Conservation (phyloP, 2,113 vertebrate species). For the Dinomys branickii region DNA sequence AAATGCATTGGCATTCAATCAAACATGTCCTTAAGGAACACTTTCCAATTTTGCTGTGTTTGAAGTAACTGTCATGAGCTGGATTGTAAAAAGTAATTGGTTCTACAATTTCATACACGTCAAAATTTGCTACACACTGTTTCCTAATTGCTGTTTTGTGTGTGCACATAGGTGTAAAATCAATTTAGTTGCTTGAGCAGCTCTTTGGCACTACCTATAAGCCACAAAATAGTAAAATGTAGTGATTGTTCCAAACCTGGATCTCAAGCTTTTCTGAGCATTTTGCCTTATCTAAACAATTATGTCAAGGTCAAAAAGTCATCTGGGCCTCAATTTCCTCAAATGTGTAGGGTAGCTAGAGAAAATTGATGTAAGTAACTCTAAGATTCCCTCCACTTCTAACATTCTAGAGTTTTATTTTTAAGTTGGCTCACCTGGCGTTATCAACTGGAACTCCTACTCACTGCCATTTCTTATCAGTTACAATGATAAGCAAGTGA, state of each 20-base stretch:
- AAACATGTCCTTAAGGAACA: conserved; percentile 45
- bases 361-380: neutral
- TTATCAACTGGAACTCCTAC: neutral
- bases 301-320: neutral
- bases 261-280: neutral
- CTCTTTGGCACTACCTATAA: conserved; percentile 68
- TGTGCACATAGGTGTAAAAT: conserved; percentile 83
- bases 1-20: conserved; percentile 49
- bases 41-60: conserved; percentile 63
- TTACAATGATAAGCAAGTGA: neutral
- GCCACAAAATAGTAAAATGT: conserved; percentile 63
- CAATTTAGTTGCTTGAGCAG: conserved; percentile 75
- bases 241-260: conserved; percentile 44
- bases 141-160: conserved; percentile 83
- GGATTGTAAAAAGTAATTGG: conserved; percentile 79
- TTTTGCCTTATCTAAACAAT: conserved; percentile 7
- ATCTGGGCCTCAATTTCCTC: neutral
- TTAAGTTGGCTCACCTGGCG: neutral
- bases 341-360: neutral
- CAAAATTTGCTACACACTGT: conserved; percentile 74
- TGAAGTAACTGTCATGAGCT: conserved; percentile 68
- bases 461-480: neutral
- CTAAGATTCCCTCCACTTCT: neutral
- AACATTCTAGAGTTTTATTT: neutral
- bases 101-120: conserved; percentile 83